Conservation (phyloP, 1,140 invertebrate species). For the Sycobia sp. region DNA sequence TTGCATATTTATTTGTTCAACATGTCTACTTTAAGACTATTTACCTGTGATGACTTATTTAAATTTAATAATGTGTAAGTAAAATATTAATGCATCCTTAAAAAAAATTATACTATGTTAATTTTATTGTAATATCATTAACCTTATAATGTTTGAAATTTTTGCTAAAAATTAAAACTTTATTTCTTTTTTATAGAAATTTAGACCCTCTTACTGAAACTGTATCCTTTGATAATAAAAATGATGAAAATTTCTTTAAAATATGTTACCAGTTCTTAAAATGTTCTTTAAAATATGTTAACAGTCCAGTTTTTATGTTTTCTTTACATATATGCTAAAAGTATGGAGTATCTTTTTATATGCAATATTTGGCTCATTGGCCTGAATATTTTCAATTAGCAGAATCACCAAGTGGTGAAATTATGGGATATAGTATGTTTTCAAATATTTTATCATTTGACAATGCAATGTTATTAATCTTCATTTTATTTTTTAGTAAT, state of each 20-base stretch:
- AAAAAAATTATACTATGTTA: neutral
- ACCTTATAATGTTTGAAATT: neutral
- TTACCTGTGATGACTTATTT: constrained; percentile 93
- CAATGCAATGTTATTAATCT: neutral
- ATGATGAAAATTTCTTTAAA: too few relatives aligned
- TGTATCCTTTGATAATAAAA: constrained; percentile 65
- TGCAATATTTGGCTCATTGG: constrained; percentile 97
- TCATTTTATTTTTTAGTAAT: constrained; percentile 78
- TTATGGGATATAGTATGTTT: constrained; percentile 97
- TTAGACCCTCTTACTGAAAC: constrained; percentile 97
- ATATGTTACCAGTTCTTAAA: too few relatives aligned
- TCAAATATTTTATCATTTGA: constrained; percentile 5
- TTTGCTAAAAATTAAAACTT: constrained; percentile 1
- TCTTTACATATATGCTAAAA: constrained; percentile 47
- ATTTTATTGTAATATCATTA: constrained; percentile 24
- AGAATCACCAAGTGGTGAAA: constrained; percentile 91
- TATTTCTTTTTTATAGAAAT: constrained; percentile 72
- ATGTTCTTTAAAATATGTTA: neutral
- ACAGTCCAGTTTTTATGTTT: constrained; percentile 23
- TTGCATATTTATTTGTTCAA: constrained; percentile 15
- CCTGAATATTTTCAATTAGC: constrained; percentile 99
- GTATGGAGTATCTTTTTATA: constrained; percentile 97
- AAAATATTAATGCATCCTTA: too few relatives aligned
- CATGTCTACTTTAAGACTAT: constrained; percentile 93
- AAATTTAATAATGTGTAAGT: constrained; percentile 96